Conservation (phyloP, 2,113 vertebrate genomes). For the Daphoenositta chrysoptera region DNA sequence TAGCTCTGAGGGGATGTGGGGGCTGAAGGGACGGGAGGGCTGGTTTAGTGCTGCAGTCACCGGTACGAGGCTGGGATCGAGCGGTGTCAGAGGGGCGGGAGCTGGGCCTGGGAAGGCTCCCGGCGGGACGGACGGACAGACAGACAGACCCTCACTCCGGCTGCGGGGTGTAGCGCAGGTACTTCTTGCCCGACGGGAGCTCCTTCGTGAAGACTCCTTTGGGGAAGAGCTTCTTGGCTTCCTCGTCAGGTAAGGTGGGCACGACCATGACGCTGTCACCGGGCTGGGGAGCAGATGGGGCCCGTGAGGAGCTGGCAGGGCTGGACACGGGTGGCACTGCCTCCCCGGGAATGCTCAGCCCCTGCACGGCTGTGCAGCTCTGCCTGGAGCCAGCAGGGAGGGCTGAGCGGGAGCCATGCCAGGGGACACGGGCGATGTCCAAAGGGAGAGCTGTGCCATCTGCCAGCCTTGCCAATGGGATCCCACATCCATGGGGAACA, state of each 20-base stretch:
- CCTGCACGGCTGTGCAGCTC: not conserved
- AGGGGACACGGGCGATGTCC: not conserved
- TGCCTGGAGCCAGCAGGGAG: not conserved
- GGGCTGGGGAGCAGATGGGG: slow-evolving; percentile 61
- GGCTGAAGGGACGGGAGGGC: not conserved
- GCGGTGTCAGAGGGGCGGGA: not conserved
- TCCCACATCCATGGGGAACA: not conserved
- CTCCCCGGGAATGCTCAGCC: accelerated
- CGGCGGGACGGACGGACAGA: accelerated
- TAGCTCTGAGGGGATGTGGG: not conserved
- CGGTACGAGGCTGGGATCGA: not conserved
- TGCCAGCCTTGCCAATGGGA: not conserved
- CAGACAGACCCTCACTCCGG: slow-evolving; percentile 23
- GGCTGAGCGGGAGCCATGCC: not conserved
- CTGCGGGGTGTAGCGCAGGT: slow-evolving; percentile 91
- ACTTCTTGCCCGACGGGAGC: slow-evolving; percentile 91
- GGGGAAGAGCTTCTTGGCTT: slow-evolving; percentile 85
- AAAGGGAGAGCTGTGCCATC: not conserved
- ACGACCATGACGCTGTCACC: slow-evolving; percentile 93
- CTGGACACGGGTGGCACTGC: not conserved
- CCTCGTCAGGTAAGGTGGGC: slow-evolving; percentile 85
- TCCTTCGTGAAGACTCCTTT: slow-evolving; percentile 87
- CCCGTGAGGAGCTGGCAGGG: not conserved
- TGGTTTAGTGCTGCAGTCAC: not conserved
- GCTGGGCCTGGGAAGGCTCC: not conserved